These are phyloP conservation scores for Lasioglossum villosulum DNA, from an alignment of 2,888 invertebrate species.

Conservation along the genomic window DNA sequence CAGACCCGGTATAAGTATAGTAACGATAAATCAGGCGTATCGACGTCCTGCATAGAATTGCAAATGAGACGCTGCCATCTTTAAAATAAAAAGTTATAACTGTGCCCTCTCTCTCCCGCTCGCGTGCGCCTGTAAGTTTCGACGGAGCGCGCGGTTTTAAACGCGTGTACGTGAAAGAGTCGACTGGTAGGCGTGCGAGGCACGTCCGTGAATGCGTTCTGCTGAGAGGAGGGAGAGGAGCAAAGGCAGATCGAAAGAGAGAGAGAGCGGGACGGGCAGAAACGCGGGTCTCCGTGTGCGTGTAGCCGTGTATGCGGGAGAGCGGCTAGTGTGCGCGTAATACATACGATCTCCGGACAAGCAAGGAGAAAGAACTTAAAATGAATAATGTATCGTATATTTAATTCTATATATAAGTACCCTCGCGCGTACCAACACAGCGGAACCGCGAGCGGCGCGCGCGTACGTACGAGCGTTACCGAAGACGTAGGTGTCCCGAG, in stretches of 20 bases:
- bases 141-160: slow-evolving; percentile 49
- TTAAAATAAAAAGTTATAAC: slow-evolving; percentile 83
- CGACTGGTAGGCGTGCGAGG: slow-evolving; percentile 16
- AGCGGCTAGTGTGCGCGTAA: slow-evolving; percentile 59
- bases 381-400: slow-evolving; percentile 85
- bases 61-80: slow-evolving; percentile 83
- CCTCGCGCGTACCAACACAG: slow-evolving; percentile 62
- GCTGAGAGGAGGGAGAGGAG: slow-evolving; percentile 11
- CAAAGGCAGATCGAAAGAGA: neutral
- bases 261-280: neutral
- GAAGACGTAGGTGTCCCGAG: slow-evolving; percentile 63
- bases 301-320: slow-evolving; percentile 9
- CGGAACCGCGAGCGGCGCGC: slow-evolving; percentile 13
- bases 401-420: slow-evolving; percentile 82
- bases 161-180: slow-evolving; percentile 44
- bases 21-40: slow-evolving; percentile 84
- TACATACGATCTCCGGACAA: slow-evolving; percentile 79
- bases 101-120: slow-evolving; percentile 59
- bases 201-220: slow-evolving; percentile 17
- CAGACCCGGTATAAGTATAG: slow-evolving; percentile 76
- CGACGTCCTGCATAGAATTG: slow-evolving; percentile 84
- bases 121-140: slow-evolving; percentile 52
- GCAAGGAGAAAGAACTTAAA: slow-evolving; percentile 84
- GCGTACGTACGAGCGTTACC: slow-evolving; percentile 27
- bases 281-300: slow-evolving; percentile 4